Evolutionary conservation across 1,140 invertebrate species (phyloP).

Genomic region (Panagrolaimus sp.): DNA sequence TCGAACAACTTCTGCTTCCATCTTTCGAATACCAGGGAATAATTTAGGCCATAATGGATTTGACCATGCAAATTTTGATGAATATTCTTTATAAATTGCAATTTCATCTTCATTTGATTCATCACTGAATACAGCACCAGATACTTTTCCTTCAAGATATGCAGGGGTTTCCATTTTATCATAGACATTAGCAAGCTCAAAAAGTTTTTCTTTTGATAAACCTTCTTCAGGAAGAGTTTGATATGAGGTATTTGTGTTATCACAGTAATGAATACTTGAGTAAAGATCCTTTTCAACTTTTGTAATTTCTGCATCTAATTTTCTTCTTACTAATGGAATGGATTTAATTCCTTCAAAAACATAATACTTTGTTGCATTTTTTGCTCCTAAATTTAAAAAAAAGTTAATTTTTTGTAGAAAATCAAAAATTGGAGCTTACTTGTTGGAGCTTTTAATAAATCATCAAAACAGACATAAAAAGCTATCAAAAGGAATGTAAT

Average conservation of each 20-base stretch:
- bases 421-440: too few relatives aligned
- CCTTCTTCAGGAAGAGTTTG: neutral
- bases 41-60: conserved; percentile 91
- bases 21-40: conserved; percentile 92
- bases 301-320: conserved; percentile 9
- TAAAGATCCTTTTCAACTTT: conserved; percentile 3
- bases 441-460: too few relatives aligned
- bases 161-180: neutral
- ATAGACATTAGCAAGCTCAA: neutral
- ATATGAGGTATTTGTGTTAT: neutral
- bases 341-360: neutral
- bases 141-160: conserved; percentile 11
- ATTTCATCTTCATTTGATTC: conserved; percentile 10
- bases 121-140: conserved; percentile 16
- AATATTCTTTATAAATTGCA: conserved; percentile 58
- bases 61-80: conserved; percentile 76
- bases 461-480: too few relatives aligned
- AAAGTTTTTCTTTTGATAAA: neutral
- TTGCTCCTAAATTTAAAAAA: neutral
- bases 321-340: neutral
- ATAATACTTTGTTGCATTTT: neutral
- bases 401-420: neutral
- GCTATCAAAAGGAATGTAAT: too few relatives aligned
- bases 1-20: conserved; percentile 90
- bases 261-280: neutral